phyloP scores from a whole-genome alignment of 2,113 vertebrate genomes.

The Crypturellus undulatus region DNA sequence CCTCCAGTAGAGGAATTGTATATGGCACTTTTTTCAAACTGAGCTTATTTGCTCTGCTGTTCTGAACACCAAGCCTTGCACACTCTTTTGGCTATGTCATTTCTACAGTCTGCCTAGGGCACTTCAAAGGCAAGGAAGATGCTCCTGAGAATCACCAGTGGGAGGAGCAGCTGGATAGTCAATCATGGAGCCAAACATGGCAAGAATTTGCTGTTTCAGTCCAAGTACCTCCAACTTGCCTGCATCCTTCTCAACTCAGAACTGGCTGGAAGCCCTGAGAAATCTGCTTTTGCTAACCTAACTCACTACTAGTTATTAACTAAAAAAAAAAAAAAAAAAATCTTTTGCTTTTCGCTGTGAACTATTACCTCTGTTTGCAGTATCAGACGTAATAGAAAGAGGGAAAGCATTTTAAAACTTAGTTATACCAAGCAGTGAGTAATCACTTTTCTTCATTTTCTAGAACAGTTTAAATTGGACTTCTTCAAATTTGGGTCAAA shows the following conservation, averaged over 20 bases:
- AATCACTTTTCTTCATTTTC: neutral
- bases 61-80: neutral
- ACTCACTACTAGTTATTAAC: neutral
- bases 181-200: neutral
- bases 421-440: neutral
- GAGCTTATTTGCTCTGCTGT: neutral
- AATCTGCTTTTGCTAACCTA: neutral
- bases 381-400: neutral
- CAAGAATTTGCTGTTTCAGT: neutral
- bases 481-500: neutral
- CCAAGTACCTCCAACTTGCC: neutral
- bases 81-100: neutral
- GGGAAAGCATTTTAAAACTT: neutral
- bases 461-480: neutral
- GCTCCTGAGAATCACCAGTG: neutral
- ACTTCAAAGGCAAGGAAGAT: neutral
- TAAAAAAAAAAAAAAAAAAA: neutral
- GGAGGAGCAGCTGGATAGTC: neutral
- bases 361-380: neutral
- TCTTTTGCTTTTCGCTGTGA: neutral
- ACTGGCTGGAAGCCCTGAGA: neutral
- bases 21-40: neutral
- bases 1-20: neutral
- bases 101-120: neutral
- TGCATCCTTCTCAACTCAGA: neutral